phyloP scores from a whole-genome alignment of 1,140 invertebrate genomes.

The Caenorhabditis latens region DNA sequence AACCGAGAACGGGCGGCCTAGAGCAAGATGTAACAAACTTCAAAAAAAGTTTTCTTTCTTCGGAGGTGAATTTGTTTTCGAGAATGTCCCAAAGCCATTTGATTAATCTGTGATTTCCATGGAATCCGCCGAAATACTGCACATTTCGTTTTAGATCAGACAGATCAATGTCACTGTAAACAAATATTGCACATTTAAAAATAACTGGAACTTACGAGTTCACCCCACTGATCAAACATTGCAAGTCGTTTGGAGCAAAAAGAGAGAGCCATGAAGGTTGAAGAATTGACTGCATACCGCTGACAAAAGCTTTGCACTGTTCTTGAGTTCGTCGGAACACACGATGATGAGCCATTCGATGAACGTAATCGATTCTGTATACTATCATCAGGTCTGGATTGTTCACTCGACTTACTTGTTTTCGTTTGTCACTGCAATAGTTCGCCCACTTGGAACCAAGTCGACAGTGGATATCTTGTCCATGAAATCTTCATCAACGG shows the following conservation, averaged over 20 bases:
- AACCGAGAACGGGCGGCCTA: constrained; percentile 95
- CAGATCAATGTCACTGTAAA: constrained; percentile 73
- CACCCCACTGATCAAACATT: constrained; percentile 80
- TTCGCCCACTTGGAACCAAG: constrained; percentile 91
- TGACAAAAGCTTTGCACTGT: constrained; percentile 94
- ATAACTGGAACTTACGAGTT: constrained; percentile 71
- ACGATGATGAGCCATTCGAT: constrained; percentile 97
- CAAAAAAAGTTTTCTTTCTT: constrained; percentile 92
- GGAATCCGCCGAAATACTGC: constrained; percentile 98
- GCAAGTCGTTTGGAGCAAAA: constrained; percentile 95
- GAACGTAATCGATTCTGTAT: constrained; percentile 92
- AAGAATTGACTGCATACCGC: constrained; percentile 94
- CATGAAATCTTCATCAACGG: constrained; percentile 93
- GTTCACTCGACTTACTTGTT: constrained; percentile 85
- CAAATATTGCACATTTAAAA: neutral
- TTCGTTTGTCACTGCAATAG: constrained; percentile 92
- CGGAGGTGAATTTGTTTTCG: constrained; percentile 91
- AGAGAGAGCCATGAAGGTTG: constrained; percentile 93
- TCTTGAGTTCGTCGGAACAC: constrained; percentile 97
- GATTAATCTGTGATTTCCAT: constrained; percentile 96
- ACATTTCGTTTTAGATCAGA: constrained; percentile 82
- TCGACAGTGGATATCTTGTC: constrained; percentile 84
- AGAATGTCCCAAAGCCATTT: constrained; percentile 99
- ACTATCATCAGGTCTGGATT: constrained; percentile 24
- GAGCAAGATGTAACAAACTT: constrained; percentile 99